Base-by-base conservation (phyloP, 2,797 vertebrate species). In the Pseudomugil tenellus region DNA sequence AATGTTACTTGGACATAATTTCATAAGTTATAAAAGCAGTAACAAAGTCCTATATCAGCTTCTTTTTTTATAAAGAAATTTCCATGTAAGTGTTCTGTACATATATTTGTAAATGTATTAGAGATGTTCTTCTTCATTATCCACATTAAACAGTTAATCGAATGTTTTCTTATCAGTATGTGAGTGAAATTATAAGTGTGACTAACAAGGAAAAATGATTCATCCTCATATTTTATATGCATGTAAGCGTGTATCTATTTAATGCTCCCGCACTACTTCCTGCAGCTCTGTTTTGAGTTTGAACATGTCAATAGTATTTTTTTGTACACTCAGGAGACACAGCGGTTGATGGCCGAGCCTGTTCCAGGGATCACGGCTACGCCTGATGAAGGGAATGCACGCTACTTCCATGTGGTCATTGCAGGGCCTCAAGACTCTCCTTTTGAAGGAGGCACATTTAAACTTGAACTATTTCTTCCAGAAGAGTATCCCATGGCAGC, bases 401-500 rank as follows among this genome's bases (percentile, higher is more conserved):
- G 97, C 90, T 99, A 99, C 95, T 99, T 99, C 93, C 98, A 99
- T 41, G 98, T 99, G 93, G 95, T 97, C 93, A 99, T 98, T 83
- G 96, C 97, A 74, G 98, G 97, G 76, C 98, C 98, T 84, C 96
- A 98, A 90, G 97, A 99, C 94, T 99, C 97, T 83, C 98, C 98
- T 60, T 99, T 98, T 91, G 97, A 99, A 94, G 98, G 98, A 92
- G 98, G 98, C 90, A 97, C 96, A 93, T 99, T 99, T 96, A 99
- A 97, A 96, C 98, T 99, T 94, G 98, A 99, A 96, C 96, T 99
- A 86, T 99, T 99, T 95, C 96, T 99, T 92, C 98, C 98, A 74
- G 97, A 99, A 95, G 98, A 99, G 94, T 99, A 99, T 83, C 97
- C 98, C 86, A 99, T 99, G 98, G 98, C 98, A 94, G 97, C 98